These are phyloP conservation scores for Calliopsis andreniformis DNA, from an alignment of 1,140 invertebrate genomes.

Conservation along the genomic window DNA sequence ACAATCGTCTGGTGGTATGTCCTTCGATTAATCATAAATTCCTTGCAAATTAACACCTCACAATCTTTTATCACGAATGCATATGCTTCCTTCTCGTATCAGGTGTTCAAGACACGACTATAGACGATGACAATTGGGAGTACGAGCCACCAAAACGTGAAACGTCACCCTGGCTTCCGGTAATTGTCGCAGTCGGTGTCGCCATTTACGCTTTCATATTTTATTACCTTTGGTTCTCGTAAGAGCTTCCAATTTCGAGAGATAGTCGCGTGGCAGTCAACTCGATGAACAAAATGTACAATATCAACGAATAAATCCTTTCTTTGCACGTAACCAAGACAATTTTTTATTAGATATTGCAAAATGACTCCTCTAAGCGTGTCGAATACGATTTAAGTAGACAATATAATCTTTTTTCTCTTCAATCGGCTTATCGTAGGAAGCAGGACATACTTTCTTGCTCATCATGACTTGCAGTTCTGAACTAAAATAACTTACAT, in stretches of 20 bases:
- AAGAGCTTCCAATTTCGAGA: neutral
- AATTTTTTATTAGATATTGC: no score
- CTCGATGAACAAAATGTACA: neutral
- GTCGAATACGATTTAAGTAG: no score
- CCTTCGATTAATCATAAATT: no score
- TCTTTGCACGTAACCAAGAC: no score
- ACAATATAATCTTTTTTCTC: no score
- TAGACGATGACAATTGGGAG: slow-evolving; percentile 71
- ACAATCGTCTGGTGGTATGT: neutral
- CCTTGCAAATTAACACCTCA: neutral
- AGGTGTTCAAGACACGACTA: slow-evolving; percentile 19
- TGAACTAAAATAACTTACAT: no score
- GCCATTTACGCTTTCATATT: slow-evolving; percentile 68
- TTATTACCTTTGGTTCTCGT: slow-evolving; percentile 44
- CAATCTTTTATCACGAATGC: neutral
- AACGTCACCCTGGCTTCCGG: slow-evolving; percentile 23
- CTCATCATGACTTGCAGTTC: no score
- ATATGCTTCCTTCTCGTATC: neutral
- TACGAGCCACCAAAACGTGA: slow-evolving; percentile 64
- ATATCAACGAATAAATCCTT: neutral
- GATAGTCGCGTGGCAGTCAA: neutral
- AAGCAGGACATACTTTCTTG: no score
- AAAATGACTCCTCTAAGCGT: no score
- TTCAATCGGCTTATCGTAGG: no score
- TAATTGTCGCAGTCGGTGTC: slow-evolving; percentile 49